Percentiles rank a stretch among this genome's conserved stretches.
These are phyloP conservation scores for Drosophila nikananu DNA, from an alignment of 1,140 invertebrate genomes.

Conservation along the genomic window DNA sequence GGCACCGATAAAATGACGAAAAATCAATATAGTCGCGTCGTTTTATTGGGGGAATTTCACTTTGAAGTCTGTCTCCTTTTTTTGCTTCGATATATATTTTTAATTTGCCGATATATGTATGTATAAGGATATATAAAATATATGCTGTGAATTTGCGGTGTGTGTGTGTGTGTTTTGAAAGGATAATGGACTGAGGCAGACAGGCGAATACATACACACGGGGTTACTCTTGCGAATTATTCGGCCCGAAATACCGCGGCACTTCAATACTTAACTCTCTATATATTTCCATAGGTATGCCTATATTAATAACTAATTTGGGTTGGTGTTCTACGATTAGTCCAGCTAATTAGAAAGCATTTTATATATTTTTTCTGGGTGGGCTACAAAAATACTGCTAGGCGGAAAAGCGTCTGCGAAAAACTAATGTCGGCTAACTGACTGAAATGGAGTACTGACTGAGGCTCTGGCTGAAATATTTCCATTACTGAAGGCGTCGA, in stretches of 20 bases:
- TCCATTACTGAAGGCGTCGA: conserved; percentile 75
- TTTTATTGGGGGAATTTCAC: conserved; percentile 38
- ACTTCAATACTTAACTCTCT: conserved; percentile 14
- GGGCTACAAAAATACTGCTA: conserved; percentile 66
- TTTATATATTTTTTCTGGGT: conserved; percentile 6
- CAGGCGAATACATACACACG: conserved; percentile 63
- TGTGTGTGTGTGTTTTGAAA: conserved; percentile 34
- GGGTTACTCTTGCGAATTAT: conserved; percentile 23
- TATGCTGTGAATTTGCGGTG: conserved; percentile 13
- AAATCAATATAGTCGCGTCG: conserved; percentile 38
- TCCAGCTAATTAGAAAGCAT: conserved; percentile 28
- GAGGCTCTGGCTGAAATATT: conserved; percentile 43
- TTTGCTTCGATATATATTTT: conserved; percentile 60
- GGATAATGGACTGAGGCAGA: conserved; percentile 50
- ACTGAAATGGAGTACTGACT: conserved; percentile 71
- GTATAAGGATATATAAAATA: conserved; percentile 44
- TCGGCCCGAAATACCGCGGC: conserved; percentile 23
- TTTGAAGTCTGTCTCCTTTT: conserved; percentile 38
- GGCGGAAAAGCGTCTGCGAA: conserved; percentile 81
- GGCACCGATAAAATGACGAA: conserved; percentile 60
- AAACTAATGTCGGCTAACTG: conserved; percentile 83
- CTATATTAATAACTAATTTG: background rate
- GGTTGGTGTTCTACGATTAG: background rate
- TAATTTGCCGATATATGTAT: conserved; percentile 34
- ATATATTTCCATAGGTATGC: conserved; percentile 10